Conservation (phyloP, 2,888 invertebrate species). For the Nymphalis polychloros region DNA sequence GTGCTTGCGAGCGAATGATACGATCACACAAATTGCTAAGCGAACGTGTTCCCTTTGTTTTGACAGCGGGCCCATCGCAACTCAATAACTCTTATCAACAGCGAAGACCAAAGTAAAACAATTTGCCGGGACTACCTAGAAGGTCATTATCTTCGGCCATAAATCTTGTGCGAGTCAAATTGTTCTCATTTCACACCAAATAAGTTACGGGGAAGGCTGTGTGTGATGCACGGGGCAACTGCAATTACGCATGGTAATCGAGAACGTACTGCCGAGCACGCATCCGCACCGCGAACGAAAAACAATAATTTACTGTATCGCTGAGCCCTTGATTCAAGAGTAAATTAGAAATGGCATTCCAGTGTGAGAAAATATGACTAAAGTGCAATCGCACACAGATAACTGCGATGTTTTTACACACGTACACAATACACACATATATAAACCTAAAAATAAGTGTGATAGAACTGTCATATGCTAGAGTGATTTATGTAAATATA, state of each 20-base stretch:
- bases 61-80: constrained; percentile 9
- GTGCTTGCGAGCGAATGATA: constrained; percentile 28
- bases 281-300: constrained; percentile 42
- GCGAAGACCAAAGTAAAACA: constrained; percentile 43
- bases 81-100: constrained; percentile 20
- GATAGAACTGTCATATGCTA: no score
- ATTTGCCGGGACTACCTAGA: constrained; percentile 49
- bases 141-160: constrained; percentile 62
- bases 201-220: constrained; percentile 58
- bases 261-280: constrained; percentile 25
- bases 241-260: constrained; percentile 65
- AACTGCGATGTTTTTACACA: neutral
- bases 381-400: neutral
- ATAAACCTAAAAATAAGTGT: neutral
- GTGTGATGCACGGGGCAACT: constrained; percentile 47
- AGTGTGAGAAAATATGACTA: constrained; percentile 5
- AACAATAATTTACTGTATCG: constrained; percentile 50
- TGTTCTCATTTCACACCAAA: constrained; percentile 76
- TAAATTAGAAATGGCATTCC: constrained; percentile 12
- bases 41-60: constrained; percentile 21
- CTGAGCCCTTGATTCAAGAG: constrained; percentile 21
- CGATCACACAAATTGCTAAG: constrained; percentile 21
- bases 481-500: no score
- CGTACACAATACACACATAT: no score
- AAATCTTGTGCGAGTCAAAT: constrained; percentile 71